Percentiles rank a stretch among this genome's conserved stretches.
These are phyloP conservation scores for Macropus fuliginosus DNA, from an alignment of 2,797 vertebrate species.

Conservation along the genomic window DNA sequence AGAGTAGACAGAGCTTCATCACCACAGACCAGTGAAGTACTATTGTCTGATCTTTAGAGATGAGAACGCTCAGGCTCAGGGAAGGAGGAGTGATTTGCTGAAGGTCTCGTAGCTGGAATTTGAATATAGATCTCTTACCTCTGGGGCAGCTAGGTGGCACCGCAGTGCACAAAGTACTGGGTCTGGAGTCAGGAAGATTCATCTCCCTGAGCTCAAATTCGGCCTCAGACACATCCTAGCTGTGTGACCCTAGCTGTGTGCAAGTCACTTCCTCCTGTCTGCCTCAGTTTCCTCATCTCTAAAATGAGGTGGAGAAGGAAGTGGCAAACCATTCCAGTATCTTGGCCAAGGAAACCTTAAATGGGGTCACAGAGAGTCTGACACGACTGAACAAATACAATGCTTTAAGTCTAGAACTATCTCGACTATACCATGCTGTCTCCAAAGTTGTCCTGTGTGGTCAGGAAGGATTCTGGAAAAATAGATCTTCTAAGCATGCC, in stretches of 20 bases:
- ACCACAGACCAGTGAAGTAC: background rate
- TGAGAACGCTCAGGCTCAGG: constrained; percentile 25
- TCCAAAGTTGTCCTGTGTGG: background rate
- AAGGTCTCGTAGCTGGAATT: constrained; percentile 22
- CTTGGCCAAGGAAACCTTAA: background rate
- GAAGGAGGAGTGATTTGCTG: constrained; percentile 2
- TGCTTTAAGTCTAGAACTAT: constrained; percentile 41
- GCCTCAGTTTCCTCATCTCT: background rate
- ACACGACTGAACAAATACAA: background rate
- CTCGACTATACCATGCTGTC: background rate
- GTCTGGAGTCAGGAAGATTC: background rate
- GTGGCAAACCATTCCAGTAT: background rate
- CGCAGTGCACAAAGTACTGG: background rate
- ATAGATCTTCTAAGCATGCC: no score
- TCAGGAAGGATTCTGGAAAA: background rate
- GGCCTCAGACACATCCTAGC: background rate
- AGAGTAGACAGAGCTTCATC: background rate
- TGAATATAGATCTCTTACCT: background rate
- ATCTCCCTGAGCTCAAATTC: background rate
- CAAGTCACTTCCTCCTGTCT: background rate
- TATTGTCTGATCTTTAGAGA: constrained; percentile 1
- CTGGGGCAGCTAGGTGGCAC: background rate
- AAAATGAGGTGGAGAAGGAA: background rate
- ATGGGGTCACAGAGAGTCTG: constrained; percentile 41
- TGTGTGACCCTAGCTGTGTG: background rate